These are phyloP conservation scores for Cheirogaleus major DNA, from an alignment of 2,797 vertebrate species.

Conservation along the genomic window DNA sequence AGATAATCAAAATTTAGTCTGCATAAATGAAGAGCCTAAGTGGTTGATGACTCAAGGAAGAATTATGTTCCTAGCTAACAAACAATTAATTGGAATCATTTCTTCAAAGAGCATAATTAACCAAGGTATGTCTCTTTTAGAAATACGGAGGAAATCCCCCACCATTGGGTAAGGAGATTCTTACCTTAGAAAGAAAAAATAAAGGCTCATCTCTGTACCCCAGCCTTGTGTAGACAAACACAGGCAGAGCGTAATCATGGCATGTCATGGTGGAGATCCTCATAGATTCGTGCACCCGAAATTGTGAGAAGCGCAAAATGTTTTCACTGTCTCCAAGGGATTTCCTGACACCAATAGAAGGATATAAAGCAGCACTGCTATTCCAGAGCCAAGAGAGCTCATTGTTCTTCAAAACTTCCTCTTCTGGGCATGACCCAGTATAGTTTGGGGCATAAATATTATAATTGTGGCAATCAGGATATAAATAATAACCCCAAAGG, in stretches of 20 bases:
- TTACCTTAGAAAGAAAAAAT: slow-evolving; percentile 88
- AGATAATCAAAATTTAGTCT: background rate
- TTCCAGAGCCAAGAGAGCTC: slow-evolving; percentile 91
- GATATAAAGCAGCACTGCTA: slow-evolving; percentile 89
- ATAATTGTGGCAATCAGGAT: slow-evolving; percentile 92
- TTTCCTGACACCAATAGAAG: slow-evolving; percentile 87
- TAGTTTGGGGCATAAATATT: slow-evolving; percentile 87
- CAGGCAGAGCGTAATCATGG: slow-evolving; percentile 85
- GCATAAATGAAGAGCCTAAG: background rate
- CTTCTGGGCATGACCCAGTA: slow-evolving; percentile 86
- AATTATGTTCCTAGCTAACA: background rate
- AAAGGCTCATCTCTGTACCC: slow-evolving; percentile 87
- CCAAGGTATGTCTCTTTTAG: background rate
- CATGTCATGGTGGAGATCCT: slow-evolving; percentile 86
- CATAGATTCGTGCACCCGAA: slow-evolving; percentile 88
- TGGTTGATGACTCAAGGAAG: background rate
- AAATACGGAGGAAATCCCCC: background rate
- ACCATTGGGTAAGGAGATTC: background rate
- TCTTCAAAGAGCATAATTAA: background rate
- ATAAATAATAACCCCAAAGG: slow-evolving; percentile 92
- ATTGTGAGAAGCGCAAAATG: slow-evolving; percentile 88
- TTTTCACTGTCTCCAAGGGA: slow-evolving; percentile 83
- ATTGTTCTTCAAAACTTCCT: slow-evolving; percentile 88
- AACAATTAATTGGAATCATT: background rate
- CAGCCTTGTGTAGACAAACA: slow-evolving; percentile 89